A percentile compares a stretch with the other conserved stretches of the same genome.
Conservation (phyloP, 2,888 invertebrate genomes). For the Amitus sp. region DNA sequence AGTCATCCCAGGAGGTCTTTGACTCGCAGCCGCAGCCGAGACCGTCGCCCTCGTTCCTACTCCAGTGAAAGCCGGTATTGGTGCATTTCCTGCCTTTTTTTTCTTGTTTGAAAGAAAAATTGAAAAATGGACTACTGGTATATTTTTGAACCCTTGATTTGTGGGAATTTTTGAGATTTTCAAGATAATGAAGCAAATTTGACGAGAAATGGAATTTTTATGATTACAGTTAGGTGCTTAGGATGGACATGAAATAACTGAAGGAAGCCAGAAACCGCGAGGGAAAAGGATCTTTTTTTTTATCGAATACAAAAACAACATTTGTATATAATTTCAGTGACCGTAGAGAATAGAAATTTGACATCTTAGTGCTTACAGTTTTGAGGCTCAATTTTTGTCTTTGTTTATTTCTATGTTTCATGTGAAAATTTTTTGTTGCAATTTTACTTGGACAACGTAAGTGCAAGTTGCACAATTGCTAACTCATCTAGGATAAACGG, state of each 20-base stretch:
- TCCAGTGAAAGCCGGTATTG: conserved; percentile 64
- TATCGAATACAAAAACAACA: conserved; percentile 12
- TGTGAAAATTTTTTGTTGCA: too few relatives aligned
- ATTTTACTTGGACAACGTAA: too few relatives aligned
- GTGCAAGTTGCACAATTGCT: too few relatives aligned
- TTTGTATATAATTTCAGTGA: conserved; percentile 31
- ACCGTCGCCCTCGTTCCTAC: conserved; percentile 63
- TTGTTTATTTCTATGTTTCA: neutral
- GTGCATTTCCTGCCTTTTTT: too few relatives aligned
- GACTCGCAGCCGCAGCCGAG: conserved; percentile 63
- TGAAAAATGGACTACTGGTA: too few relatives aligned
- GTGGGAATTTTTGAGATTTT: too few relatives aligned
- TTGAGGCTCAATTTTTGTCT: conserved; percentile 8
- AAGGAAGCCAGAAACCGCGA: conserved; percentile 15
- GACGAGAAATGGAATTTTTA: conserved; percentile 42
- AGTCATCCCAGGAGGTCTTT: conserved; percentile 61
- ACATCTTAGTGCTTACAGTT: too few relatives aligned
- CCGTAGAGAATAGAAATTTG: too few relatives aligned
- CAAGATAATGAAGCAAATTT: too few relatives aligned
- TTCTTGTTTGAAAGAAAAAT: too few relatives aligned
- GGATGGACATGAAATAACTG: conserved; percentile 21
- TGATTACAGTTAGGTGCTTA: conserved; percentile 54
- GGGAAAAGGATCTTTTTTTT: conserved; percentile 6
- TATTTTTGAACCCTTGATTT: too few relatives aligned
- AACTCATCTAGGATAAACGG: too few relatives aligned